Conservation (phyloP, 2,888 invertebrate genomes). For the Ormyrus nitidulus region DNA sequence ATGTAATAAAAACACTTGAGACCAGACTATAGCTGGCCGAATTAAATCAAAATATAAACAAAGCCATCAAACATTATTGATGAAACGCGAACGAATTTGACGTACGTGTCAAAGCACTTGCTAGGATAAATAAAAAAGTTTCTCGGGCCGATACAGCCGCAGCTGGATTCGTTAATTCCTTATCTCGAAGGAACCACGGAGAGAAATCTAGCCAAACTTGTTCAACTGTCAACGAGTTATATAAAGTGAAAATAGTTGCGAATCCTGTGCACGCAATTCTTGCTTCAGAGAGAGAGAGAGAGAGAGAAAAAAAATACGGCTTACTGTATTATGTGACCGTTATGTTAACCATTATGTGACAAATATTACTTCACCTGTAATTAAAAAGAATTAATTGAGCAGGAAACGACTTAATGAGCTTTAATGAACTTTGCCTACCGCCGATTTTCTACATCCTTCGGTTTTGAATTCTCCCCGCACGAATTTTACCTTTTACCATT, state of each 20-base stretch:
- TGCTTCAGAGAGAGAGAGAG: constrained; percentile 1
- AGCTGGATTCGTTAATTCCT: not conserved
- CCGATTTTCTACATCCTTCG: too few relatives aligned
- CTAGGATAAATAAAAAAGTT: too few relatives aligned
- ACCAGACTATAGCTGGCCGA: too few relatives aligned
- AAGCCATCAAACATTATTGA: not conserved
- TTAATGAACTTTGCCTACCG: too few relatives aligned
- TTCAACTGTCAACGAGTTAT: constrained; percentile 31
- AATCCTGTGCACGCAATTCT: constrained; percentile 27
- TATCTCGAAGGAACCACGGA: constrained; percentile 13
- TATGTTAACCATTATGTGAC: constrained; percentile 18
- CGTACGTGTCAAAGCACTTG: too few relatives aligned
- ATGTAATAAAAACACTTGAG: too few relatives aligned
- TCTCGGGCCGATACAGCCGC: not conserved
- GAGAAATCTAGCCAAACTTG: constrained; percentile 45
- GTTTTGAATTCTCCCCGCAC: too few relatives aligned
- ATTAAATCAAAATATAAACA: constrained; percentile 30
- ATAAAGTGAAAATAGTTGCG: constrained; percentile 48
- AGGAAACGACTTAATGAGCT: too few relatives aligned
- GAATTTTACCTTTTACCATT: too few relatives aligned
- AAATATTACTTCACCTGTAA: constrained; percentile 1
- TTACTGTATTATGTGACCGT: constrained; percentile 17
- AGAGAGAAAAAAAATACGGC: not conserved
- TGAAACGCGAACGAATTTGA: not conserved
- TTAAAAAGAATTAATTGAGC: too few relatives aligned